These are phyloP conservation scores for Huso huso DNA, from an alignment of 2,797 vertebrate species.

Conservation along the genomic window DNA sequence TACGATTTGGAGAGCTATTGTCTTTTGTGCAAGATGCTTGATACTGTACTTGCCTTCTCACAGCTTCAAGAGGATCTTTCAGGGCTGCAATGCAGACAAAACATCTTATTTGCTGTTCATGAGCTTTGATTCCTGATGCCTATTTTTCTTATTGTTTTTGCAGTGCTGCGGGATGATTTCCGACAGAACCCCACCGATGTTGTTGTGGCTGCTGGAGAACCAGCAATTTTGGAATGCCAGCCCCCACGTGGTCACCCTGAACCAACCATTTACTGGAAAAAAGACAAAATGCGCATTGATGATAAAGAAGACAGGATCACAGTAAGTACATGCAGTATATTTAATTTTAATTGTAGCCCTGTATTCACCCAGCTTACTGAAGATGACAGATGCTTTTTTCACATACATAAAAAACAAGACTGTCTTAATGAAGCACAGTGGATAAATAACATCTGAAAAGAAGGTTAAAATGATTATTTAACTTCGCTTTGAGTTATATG, in stretches of 20 bases:
- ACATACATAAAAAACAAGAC: constrained; percentile 2
- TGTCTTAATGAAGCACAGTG: not conserved
- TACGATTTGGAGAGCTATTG: not conserved
- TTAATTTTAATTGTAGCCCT: not conserved
- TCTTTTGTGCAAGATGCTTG: too few relatives aligned
- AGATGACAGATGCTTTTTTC: not conserved
- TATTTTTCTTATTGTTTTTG: constrained; percentile 18
- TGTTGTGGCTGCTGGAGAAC: constrained; percentile 92
- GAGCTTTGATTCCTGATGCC: not conserved
- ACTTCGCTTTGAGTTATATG: too few relatives aligned
- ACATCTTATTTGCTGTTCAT: not conserved
- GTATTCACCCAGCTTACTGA: not conserved
- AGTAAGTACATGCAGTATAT: constrained; percentile 43
- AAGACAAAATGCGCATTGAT: constrained; percentile 90
- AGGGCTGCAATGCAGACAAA: not conserved
- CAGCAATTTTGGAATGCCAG: constrained; percentile 91
- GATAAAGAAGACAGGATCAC: constrained; percentile 91
- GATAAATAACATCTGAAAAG: too few relatives aligned
- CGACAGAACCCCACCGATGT: constrained; percentile 92
- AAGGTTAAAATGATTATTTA: too few relatives aligned
- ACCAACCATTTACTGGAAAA: constrained; percentile 96
- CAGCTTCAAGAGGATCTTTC: not conserved
- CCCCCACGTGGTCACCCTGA: constrained; percentile 94
- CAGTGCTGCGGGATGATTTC: constrained; percentile 95
- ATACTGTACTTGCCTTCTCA: not conserved